Evolutionary conservation across 2,113 vertebrate genomes (phyloP), one percentile per base, ranked within the genome.

Genomic region (Andinoacara biseriatus): DNA sequence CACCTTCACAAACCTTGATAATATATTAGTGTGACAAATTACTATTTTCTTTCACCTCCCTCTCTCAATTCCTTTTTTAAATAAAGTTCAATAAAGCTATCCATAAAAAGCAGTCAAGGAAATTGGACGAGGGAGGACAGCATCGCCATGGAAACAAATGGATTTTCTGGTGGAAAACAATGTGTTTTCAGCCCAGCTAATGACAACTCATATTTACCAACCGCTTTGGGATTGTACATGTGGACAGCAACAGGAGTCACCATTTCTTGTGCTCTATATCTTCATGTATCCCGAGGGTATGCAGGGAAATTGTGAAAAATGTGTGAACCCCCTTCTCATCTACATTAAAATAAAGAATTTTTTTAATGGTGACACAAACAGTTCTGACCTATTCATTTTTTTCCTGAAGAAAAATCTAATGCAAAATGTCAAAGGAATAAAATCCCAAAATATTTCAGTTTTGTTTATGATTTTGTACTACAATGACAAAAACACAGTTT

Each of bases 141-240:
- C 33, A 67, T 93, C 60, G 57, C 91, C 91, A 94, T 93, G 89
- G 93, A 86, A 93, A 94, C 90, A 89, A 92, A 93, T 91, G 67
- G 87, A 85, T 93, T 93, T 94, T 91, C 82, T 89, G 54, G 57
- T 80, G 74, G 87, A 92, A 91, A 87, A 91, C 87, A 87, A 84
- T 90, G 87, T 85, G 82, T 93, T 91, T 91, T 85, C 80, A 81
- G 43, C 52, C 26, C 60, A 52, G 74, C 83, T 92, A 88, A 91
- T 92, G 92, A 93, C 86, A 93, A 91, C 80, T 92, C 85, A 58
- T 82, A 86, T 84, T 75, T 86, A 77, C 38, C 78, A 63, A 56
- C 58, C 8, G 20, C 87, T 86, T 65, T 81, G 82, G 88, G 83
- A 89, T 86, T 65, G 82, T 49, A 60, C 61, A 79, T 74, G 81